Evolutionary conservation across 2,797 vertebrate genomes (phyloP).

Genomic region (Channallabes apus): DNA sequence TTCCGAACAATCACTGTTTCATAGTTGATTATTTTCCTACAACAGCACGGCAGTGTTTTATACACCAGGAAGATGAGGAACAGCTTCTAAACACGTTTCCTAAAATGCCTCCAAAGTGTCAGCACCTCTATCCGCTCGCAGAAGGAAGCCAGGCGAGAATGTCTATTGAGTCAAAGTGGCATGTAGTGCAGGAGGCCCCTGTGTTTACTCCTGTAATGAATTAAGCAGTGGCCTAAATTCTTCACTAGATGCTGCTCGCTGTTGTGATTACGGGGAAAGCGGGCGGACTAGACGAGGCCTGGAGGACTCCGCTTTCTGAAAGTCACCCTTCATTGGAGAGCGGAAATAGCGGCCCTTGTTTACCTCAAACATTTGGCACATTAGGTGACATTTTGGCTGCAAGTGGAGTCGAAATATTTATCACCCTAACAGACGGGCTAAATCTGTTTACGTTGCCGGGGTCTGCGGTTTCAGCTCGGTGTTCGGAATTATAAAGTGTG

Average conservation of each 20-base stretch:
- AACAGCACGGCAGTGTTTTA: neutral
- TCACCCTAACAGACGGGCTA: slow-evolving; percentile 55
- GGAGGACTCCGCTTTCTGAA: slow-evolving; percentile 2
- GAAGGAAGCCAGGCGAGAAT: neutral
- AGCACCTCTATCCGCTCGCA: too few relatives aligned
- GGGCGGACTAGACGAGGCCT: neutral
- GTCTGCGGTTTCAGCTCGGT: slow-evolving; percentile 18
- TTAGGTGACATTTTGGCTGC: slow-evolving; percentile 53
- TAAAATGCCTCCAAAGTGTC: neutral
- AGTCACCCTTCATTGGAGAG: slow-evolving; percentile 23
- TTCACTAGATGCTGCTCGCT: neutral
- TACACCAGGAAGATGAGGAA: neutral
- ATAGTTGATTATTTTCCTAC: neutral
- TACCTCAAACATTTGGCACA: slow-evolving; percentile 47
- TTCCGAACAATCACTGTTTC: neutral
- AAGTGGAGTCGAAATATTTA: slow-evolving; percentile 41
- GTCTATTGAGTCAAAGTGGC: too few relatives aligned
- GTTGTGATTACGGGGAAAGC: neutral
- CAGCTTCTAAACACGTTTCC: too few relatives aligned
- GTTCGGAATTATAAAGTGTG: neutral
- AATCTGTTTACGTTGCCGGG: slow-evolving; percentile 55
- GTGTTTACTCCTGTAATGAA: neutral
- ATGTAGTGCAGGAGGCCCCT: neutral
- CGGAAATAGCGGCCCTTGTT: slow-evolving; percentile 19
- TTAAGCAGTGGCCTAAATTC: slow-evolving; percentile 5